Evolutionary conservation across 2,113 vertebrate genomes (phyloP).

Genomic region (Anhinga rufa): DNA sequence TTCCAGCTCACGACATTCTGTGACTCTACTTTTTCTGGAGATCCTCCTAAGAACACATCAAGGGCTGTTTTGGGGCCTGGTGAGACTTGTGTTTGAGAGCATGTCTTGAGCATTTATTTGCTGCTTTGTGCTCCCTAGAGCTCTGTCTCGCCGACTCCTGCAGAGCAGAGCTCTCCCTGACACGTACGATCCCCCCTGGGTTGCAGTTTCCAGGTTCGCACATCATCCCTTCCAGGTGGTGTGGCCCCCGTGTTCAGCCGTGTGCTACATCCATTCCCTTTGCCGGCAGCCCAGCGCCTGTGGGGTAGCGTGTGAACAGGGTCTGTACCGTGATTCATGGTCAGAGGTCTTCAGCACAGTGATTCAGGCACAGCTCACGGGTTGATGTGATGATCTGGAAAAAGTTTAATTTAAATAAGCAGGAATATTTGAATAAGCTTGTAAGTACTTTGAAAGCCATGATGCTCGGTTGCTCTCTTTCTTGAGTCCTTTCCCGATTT

Average conservation of each 20-base stretch:
- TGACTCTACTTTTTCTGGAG: not conserved
- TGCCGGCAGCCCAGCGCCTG: rapidly evolving
- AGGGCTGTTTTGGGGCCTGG: not conserved
- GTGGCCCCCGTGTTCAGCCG: not conserved
- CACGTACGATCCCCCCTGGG: rapidly evolving
- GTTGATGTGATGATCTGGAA: not conserved
- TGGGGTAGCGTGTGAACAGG: not conserved
- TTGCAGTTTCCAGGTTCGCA: not conserved
- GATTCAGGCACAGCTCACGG: not conserved
- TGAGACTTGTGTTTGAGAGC: not conserved
- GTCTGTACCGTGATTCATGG: not conserved
- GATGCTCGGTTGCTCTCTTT: not conserved
- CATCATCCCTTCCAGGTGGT: no score
- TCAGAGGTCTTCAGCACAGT: not conserved
- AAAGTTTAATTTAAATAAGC: not conserved
- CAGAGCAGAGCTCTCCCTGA: not conserved
- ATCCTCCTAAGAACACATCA: not conserved
- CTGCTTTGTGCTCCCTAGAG: not conserved
- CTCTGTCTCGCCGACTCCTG: not conserved
- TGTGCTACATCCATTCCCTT: no score
- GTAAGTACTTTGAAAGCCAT: not conserved
- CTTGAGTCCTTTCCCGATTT: not conserved
- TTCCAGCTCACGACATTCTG: no score
- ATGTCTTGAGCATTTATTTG: not conserved
- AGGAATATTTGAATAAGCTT: not conserved